phyloP scores from a whole-genome alignment of 35 echinoderm and acorn worm genomes.

The Strongylocentrotus purpuratus region DNA sequence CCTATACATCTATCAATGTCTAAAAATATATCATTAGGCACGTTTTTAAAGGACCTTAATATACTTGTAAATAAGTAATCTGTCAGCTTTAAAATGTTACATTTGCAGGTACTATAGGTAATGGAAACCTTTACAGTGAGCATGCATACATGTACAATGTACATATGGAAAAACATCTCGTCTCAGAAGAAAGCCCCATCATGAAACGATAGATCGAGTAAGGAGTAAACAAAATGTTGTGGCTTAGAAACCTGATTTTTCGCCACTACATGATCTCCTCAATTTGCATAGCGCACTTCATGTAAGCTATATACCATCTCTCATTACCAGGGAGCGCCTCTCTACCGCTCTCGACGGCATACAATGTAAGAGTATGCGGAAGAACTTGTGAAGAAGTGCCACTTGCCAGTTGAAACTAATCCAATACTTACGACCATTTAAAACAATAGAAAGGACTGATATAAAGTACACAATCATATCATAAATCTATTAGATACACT shows the following conservation, averaged over 20 bases:
- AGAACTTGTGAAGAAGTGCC: not conserved
- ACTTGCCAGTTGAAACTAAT: not conserved
- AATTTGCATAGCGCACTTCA: constrained; percentile 1
- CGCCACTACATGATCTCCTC: not conserved
- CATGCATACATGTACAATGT: no score
- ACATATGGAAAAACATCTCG: not conserved
- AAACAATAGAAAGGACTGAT: no score
- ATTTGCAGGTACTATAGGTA: no score
- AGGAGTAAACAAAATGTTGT: constrained; percentile 3
- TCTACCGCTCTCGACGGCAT: not conserved
- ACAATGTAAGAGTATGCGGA: not conserved
- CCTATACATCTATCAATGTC: no score
- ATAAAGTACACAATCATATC: no score
- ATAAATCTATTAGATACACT: no score
- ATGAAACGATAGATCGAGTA: not conserved
- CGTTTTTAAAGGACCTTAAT: no score
- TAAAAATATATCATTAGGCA: no score
- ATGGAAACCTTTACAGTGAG: no score
- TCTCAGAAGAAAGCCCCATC: not conserved
- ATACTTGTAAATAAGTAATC: no score
- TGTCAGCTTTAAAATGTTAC: no score
- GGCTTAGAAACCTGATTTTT: constrained; percentile 15
- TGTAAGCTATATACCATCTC: not conserved
- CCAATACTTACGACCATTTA: not conserved
- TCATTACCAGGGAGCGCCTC: not conserved